phyloP scores from a whole-genome alignment of 2,888 invertebrate species.

The Folsomia candida region DNA sequence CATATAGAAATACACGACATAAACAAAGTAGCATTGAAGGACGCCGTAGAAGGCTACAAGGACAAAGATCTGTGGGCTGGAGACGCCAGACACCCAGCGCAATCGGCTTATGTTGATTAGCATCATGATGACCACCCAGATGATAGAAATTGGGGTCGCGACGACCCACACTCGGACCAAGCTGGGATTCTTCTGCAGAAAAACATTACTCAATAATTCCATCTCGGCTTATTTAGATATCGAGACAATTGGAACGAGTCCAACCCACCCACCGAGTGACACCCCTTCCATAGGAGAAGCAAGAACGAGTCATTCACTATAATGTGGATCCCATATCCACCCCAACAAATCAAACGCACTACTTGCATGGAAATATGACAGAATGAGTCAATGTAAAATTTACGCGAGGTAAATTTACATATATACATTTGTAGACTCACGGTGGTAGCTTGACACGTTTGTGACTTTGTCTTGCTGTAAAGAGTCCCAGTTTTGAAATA shows the following conservation, averaged over 20 bases:
- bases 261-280: background rate
- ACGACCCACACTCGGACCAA: background rate
- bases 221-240: background rate
- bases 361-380: background rate
- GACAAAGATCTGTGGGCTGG: background rate
- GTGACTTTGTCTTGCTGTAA: background rate
- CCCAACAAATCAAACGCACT: slow-evolving; percentile 1
- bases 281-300: background rate
- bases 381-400: no score
- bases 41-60: background rate
- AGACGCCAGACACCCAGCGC: background rate
- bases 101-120: background rate
- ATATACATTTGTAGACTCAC: no score
- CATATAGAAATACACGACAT: background rate
- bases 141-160: background rate
- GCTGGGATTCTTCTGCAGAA: background rate
- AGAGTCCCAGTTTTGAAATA: background rate
- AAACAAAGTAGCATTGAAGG: background rate
- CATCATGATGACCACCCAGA: background rate
- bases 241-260: background rate
- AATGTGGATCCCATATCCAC: background rate
- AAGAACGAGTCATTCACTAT: background rate
- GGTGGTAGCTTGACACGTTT: background rate
- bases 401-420: no score
- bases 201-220: background rate